Percentiles rank a stretch among this genome's conserved stretches.
These are phyloP conservation scores for Cheumatopsyche charites DNA, from an alignment of 1,140 invertebrate species.

Conservation along the genomic window DNA sequence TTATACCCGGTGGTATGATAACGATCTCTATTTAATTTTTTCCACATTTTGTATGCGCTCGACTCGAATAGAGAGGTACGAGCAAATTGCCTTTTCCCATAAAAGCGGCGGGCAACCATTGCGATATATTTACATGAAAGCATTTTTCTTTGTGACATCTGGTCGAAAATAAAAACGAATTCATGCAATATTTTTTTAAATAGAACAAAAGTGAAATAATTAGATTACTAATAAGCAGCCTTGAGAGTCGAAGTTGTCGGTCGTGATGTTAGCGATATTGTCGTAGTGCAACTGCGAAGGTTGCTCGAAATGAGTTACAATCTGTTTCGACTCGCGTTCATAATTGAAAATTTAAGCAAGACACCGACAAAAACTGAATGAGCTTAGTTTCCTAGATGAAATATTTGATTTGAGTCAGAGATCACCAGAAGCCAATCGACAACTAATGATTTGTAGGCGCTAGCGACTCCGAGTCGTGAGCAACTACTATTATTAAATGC, in stretches of 20 bases:
- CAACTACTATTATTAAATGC: background rate
- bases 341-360: conserved; percentile 24
- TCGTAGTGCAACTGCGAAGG: background rate
- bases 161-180: conserved; percentile 1
- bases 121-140: background rate
- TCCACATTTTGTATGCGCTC: conserved; percentile 22
- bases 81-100: conserved; percentile 20
- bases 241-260: background rate
- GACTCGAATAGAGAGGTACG: conserved; percentile 11
- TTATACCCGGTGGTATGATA: conserved; percentile 27
- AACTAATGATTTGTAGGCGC: background rate
- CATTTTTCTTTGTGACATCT: background rate
- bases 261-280: too few relatives aligned
- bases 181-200: background rate
- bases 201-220: conserved; percentile 14
- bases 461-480: background rate
- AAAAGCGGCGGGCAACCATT: conserved; percentile 7
- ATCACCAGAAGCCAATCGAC: background rate
- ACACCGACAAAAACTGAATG: background rate
- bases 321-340: background rate
- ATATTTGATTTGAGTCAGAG: conserved; percentile 13
- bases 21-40: conserved; percentile 30
- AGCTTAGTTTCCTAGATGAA: conserved; percentile 6
- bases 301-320: conserved; percentile 11
- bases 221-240: background rate